Evolutionary conservation across 2,797 vertebrate species (phyloP).

Genomic region (Telmatherina bonti): DNA sequence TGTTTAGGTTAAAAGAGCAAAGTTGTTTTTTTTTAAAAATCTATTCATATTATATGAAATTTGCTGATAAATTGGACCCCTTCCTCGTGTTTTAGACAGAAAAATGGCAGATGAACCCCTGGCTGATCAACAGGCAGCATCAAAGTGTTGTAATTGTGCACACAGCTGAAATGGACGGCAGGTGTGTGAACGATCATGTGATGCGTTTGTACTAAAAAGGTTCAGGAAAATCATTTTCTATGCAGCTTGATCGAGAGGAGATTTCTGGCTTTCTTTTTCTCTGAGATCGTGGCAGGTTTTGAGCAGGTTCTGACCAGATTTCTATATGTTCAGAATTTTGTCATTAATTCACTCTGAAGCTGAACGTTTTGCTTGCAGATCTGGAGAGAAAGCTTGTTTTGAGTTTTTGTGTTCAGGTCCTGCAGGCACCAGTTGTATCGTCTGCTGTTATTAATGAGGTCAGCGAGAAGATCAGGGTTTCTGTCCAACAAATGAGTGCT

Average conservation of each 20-base stretch:
- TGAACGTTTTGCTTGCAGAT: neutral
- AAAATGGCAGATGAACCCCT: neutral
- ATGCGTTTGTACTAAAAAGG: neutral
- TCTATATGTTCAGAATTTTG: too few relatives aligned
- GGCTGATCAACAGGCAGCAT: neutral
- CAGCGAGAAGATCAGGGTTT: constrained; percentile 8
- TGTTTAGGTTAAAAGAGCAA: too few relatives aligned
- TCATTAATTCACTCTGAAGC: neutral
- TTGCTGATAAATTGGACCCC: too few relatives aligned
- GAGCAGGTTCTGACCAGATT: too few relatives aligned
- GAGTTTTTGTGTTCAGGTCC: constrained; percentile 29
- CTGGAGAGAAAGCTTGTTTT: neutral
- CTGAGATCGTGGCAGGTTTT: neutral
- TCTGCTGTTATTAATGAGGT: constrained; percentile 51
- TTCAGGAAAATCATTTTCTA: neutral
- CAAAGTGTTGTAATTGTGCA: neutral
- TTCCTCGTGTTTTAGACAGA: too few relatives aligned
- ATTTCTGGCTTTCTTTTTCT: neutral
- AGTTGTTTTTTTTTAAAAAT: too few relatives aligned
- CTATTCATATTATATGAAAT: too few relatives aligned
- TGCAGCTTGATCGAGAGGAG: neutral
- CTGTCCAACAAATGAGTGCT: constrained; percentile 54
- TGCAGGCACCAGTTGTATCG: constrained; percentile 8
- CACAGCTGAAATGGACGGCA: neutral
- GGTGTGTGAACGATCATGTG: neutral